phyloP scores from a whole-genome alignment of 2,113 vertebrate species.

The Pseudorasbora parva region DNA sequence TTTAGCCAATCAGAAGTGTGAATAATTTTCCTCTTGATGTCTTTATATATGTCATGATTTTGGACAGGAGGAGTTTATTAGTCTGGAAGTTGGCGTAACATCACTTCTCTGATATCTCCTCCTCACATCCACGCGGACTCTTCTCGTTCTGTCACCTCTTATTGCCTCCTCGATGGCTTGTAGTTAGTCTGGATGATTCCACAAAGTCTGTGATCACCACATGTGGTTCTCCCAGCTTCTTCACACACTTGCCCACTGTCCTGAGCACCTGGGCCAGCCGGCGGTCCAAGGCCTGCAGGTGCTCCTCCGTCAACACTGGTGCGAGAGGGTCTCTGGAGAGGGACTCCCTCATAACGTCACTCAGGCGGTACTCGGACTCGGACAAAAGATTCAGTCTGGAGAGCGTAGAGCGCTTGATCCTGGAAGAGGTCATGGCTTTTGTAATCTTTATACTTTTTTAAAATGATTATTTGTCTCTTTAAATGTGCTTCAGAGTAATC shows the following conservation, averaged over 20 bases:
- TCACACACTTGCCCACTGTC: constrained; percentile 78
- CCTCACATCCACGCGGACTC: not conserved
- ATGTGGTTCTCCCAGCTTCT: constrained; percentile 74
- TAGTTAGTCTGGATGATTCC: constrained; percentile 25
- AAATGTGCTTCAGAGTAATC: not conserved
- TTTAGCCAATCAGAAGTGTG: no score
- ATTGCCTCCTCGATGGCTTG: not conserved
- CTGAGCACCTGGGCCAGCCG: constrained; percentile 81
- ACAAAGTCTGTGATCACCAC: constrained; percentile 78
- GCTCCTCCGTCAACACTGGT: constrained; percentile 85
- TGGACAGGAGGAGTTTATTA: not conserved
- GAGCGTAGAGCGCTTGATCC: constrained; percentile 88
- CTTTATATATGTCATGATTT: not conserved
- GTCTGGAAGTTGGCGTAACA: not conserved
- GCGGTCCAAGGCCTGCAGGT: constrained; percentile 89
- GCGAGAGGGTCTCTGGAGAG: constrained; percentile 81
- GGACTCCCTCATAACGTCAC: constrained; percentile 92
- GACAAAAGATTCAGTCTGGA: constrained; percentile 83
- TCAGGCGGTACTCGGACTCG: constrained; percentile 79
- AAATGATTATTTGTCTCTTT: no score
- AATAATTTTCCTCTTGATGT: no score
- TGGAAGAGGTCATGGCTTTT: constrained; percentile 58
- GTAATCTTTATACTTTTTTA: not conserved
- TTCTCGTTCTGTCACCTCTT: constrained; percentile 21
- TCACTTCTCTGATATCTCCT: not conserved